A percentile compares a stretch with the other conserved stretches of the same genome.
Conservation (phyloP, 37 sponge, comb jelly and placozoan genomes). For the Chondrilla cf. caribensis region DNA sequence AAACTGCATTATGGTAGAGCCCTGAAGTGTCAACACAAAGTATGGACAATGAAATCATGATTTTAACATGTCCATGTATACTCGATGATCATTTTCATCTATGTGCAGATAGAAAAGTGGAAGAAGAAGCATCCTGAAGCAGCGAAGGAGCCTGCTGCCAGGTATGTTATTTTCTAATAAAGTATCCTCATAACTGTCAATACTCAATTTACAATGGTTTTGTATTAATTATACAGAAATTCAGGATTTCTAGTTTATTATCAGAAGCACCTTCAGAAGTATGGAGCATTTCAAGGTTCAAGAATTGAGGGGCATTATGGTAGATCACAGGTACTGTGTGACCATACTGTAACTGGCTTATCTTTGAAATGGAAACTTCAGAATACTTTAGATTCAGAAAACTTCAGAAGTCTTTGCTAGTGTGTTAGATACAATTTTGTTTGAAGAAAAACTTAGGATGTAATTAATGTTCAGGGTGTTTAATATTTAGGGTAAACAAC, state of each 20-base stretch:
- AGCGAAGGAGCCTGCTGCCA: neutral
- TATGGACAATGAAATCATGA: neutral
- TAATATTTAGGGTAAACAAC: too few species aligned
- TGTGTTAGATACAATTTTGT: too few species aligned
- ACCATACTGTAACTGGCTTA: too few species aligned
- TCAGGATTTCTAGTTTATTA: conserved; percentile 51
- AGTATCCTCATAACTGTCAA: too few species aligned
- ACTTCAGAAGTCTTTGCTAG: too few species aligned
- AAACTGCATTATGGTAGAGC: conserved; percentile 32
- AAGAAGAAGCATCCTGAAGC: conserved; percentile 5
- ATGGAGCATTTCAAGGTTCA: neutral
- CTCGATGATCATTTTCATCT: neutral
- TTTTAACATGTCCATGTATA: neutral
- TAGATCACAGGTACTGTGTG: conserved; percentile 3
- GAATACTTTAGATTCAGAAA: too few species aligned
- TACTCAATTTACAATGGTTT: too few species aligned
- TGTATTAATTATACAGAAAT: neutral
- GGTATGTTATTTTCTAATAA: too few species aligned
- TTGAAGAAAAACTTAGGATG: too few species aligned
- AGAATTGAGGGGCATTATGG: neutral
- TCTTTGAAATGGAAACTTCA: too few species aligned
- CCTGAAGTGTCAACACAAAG: conserved; percentile 28
- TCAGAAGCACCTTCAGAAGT: conserved; percentile 53
- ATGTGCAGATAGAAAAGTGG: conserved; percentile 61
- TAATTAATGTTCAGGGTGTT: too few species aligned